Evolutionary conservation across 1,140 invertebrate species (phyloP).

Genomic region (Anoplolepis gracilipes): DNA sequence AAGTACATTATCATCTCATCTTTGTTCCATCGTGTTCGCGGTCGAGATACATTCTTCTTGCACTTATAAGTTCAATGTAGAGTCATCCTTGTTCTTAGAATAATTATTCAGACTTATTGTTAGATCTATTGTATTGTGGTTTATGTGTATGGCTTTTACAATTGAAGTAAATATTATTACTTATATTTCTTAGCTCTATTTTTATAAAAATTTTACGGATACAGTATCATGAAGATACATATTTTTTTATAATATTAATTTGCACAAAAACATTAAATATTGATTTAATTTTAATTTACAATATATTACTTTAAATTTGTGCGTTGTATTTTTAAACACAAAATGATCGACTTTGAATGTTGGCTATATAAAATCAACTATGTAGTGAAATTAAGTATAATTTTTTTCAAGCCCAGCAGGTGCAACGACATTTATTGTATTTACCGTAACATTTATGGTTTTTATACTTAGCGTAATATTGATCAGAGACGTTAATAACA

Average conservation of each 20-base stretch:
- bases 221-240: not conserved
- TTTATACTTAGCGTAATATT: too few relatives aligned
- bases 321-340: too few relatives aligned
- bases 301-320: too few relatives aligned
- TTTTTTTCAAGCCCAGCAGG: too few relatives aligned
- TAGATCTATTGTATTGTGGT: not conserved
- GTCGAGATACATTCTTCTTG: conserved; percentile 9
- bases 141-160: not conserved
- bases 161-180: not conserved
- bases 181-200: not conserved
- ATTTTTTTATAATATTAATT: conserved; percentile 14
- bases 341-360: too few relatives aligned
- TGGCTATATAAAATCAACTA: too few relatives aligned
- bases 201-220: not conserved
- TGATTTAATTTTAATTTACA: not conserved
- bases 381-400: too few relatives aligned
- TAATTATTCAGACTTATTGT: conserved; percentile 19
- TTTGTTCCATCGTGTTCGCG: not conserved
- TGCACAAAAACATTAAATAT: not conserved
- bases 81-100: conserved; percentile 22
- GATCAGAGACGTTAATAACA: too few relatives aligned
- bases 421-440: too few relatives aligned
- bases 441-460: too few relatives aligned
- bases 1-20: conserved; percentile 10
- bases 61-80: not conserved